Conservation (phyloP, 1,140 invertebrate genomes). For the Wiebesia pumilae region DNA sequence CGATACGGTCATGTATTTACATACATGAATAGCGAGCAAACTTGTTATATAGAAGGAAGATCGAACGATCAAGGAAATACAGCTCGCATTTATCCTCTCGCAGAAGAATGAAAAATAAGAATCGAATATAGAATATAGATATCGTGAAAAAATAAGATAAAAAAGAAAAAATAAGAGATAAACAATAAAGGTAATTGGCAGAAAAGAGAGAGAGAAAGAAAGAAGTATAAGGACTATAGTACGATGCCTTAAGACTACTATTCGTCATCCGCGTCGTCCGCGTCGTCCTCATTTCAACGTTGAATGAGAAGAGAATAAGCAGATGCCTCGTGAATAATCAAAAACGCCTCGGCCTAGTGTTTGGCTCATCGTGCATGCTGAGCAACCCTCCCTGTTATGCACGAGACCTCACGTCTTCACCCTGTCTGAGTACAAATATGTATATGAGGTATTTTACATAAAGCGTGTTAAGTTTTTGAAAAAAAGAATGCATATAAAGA, state of each 20-base stretch:
- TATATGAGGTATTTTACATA: neutral
- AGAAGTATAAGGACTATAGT: neutral
- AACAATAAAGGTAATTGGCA: neutral
- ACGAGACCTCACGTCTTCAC: neutral
- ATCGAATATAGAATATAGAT: neutral
- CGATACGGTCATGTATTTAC: too few species aligned
- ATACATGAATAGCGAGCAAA: neutral
- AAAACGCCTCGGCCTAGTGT: neutral
- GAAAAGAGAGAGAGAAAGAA: neutral
- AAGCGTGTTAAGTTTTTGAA: neutral
- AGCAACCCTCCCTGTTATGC: neutral
- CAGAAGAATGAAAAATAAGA: neutral
- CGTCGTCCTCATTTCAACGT: neutral
- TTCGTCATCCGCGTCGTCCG: neutral
- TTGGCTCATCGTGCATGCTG: neutral
- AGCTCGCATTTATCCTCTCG: neutral
- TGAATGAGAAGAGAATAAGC: neutral
- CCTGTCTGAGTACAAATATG: neutral
- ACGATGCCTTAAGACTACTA: neutral
- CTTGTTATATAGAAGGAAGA: neutral
- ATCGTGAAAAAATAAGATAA: neutral
- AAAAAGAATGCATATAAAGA: neutral
- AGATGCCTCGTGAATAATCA: constrained; percentile 27
- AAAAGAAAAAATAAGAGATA: too few species aligned
- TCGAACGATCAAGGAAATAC: neutral